phyloP scores from a whole-genome alignment of 1,140 invertebrate species.

The Temnothorax nylanderi region DNA sequence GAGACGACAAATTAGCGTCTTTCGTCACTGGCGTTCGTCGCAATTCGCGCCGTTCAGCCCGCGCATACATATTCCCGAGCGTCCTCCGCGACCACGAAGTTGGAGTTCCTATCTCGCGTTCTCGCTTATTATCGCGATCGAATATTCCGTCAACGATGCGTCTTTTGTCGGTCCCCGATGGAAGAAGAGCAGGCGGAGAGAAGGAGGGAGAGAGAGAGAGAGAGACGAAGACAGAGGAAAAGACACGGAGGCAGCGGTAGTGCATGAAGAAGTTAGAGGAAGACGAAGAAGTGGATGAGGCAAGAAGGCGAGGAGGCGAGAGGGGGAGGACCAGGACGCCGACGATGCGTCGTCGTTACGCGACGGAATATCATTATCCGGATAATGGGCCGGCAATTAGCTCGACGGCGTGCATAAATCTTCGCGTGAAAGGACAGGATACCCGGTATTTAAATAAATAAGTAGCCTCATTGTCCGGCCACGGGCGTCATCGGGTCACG shows the following conservation, averaged over 20 bases:
- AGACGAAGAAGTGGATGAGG: slow-evolving; percentile 22
- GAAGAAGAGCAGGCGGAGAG: slow-evolving; percentile 8
- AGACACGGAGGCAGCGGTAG: background rate
- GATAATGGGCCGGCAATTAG: slow-evolving; percentile 80
- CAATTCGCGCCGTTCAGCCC: slow-evolving; percentile 28
- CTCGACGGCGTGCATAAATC: slow-evolving; percentile 80
- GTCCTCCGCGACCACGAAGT: slow-evolving; percentile 33
- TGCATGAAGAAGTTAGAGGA: slow-evolving; percentile 12
- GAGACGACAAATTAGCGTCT: slow-evolving; percentile 55
- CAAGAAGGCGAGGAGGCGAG: slow-evolving; percentile 11
- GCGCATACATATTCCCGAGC: slow-evolving; percentile 40
- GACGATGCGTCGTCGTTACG: slow-evolving; percentile 74
- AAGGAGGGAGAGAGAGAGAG: background rate
- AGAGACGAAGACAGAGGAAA: background rate
- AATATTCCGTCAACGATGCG: slow-evolving; percentile 64
- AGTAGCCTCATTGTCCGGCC: slow-evolving; percentile 77
- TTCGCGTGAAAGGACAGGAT: slow-evolving; percentile 81
- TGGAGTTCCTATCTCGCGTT: slow-evolving; percentile 37
- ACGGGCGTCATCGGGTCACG: slow-evolving; percentile 75
- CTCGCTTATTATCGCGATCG: slow-evolving; percentile 55
- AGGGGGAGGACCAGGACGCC: slow-evolving; percentile 39
- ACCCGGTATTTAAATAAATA: slow-evolving; percentile 81
- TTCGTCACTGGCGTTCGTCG: slow-evolving; percentile 29
- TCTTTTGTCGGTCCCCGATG: slow-evolving; percentile 61
- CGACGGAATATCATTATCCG: slow-evolving; percentile 80